Evolutionary conservation across 92 coral and sea anemone species (phyloP), one percentile per base, ranked within the genome.

Genomic region (Metridium senile): DNA sequence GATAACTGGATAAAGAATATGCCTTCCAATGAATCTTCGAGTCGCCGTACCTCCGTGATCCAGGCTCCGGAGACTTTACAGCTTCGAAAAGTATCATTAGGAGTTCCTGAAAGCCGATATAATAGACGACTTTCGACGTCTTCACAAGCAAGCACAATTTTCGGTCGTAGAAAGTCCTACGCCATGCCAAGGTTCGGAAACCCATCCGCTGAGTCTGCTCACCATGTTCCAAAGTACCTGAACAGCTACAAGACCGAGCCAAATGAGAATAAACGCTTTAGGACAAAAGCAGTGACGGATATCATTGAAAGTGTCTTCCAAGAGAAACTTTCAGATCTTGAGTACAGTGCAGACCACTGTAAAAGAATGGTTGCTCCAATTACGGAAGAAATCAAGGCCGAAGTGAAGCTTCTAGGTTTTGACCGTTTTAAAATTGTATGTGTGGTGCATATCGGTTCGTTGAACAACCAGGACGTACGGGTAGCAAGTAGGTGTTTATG

Each of bases 401-500:
- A 74, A 72, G 97, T 96, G 20, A 96, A 96, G 81, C 76, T 70
- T 9, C 59, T 96, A 49, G 97, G 97, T 2, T 96, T 80, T 75
- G 96, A 91, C 0, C 84, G 99, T 19, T 96, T 86, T 61, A 96
- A 96, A 69, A 85, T 96, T 64, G 97, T 96, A 6, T 96, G 99
- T 72, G 80, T 84, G 27, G 90, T 89, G 16, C 92, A 91, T 22
- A 89, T 96, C 64, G 99, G 99, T 11, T 88, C 91, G 7, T 76
- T 87, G 25, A 83, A 84, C 43, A 86, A 77, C 69, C 99, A 96
- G 82, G 96, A 93, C 2, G 62, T 92, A 4, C 77, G 97, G 16
- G 84, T 83, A 22, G 97, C 97, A 1, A 96, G 99, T 72, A 81
- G 99, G 28, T 96, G 99, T 64, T 87, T 96, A 22, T 96, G 99